Evolutionary conservation across 1,140 invertebrate species (phyloP).

Genomic region (Pygmarrhopalites habei): DNA sequence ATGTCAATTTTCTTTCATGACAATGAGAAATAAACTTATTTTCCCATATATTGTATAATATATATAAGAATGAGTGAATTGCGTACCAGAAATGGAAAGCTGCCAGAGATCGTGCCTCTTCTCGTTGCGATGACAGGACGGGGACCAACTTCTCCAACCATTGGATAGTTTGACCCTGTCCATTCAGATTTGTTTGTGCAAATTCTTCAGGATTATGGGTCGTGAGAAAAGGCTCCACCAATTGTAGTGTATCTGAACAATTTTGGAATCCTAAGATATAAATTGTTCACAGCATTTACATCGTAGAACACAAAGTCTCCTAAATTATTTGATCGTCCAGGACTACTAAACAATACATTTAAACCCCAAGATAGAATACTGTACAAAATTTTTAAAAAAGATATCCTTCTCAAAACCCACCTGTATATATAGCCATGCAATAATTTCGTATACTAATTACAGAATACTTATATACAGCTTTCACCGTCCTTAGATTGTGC

Average conservation of each 20-base stretch:
- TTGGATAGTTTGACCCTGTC: slow-evolving; percentile 91
- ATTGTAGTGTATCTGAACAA: slow-evolving; percentile 65
- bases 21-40: too few relatives aligned
- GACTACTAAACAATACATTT: too few relatives aligned
- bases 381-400: too few relatives aligned
- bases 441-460: too few relatives aligned
- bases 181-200: slow-evolving; percentile 75
- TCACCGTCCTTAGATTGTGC: too few relatives aligned
- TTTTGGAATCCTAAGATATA: slow-evolving; percentile 9
- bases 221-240: slow-evolving; percentile 94
- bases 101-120: slow-evolving; percentile 91
- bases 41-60: too few relatives aligned
- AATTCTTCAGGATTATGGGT: slow-evolving; percentile 91
- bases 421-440: too few relatives aligned
- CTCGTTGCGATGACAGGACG: slow-evolving; percentile 88
- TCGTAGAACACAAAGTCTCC: slow-evolving; percentile 2
- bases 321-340: slow-evolving; percentile 1
- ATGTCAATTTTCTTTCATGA: too few relatives aligned
- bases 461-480: too few relatives aligned
- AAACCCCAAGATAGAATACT: too few relatives aligned
- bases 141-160: slow-evolving; percentile 91
- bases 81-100: slow-evolving; percentile 89
- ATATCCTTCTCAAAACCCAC: too few relatives aligned
- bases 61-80: background rate
- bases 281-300: slow-evolving; percentile 9